Evolutionary conservation across 2,797 vertebrate species (phyloP), one percentile per base, ranked within the genome.

Genomic region (Artibeus jamaicensis): DNA sequence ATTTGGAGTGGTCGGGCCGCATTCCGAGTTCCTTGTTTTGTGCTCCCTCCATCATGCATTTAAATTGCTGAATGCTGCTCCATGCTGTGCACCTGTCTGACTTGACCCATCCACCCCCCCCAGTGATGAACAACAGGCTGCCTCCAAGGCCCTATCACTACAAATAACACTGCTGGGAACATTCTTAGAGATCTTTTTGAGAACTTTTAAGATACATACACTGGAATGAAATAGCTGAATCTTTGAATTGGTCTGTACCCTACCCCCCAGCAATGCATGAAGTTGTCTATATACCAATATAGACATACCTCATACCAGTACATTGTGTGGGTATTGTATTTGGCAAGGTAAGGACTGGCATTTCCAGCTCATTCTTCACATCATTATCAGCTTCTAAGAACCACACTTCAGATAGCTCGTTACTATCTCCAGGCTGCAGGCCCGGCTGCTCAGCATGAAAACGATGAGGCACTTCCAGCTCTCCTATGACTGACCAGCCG

Each of bases 401-500:
- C 26, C 53, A 11, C 22, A 46, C 65, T 29, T 91, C 42, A 48
- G 32, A 22, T 32, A 55, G 26, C 21, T 70, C 53, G 48, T 55
- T 42, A 76, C 21, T 26, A 12, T 6, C 3, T 32, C 6, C 6
- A 50, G 3, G 29, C 37, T 68, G 19, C 21, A 59, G 42, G 8
- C 26, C 48, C 71, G 21, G 46, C 5, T 62, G 21, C 14, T 81
- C 44, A 39, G 26, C 34, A 4, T 81, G 48, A 29, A 78, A 9
- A 14, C 15, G 14, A 6, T 14, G n/a, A 14, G 53, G 9, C 26
- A 44, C 14, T 7, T 6, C n/a, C 39, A 37, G 19, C 29, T 53
- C 29, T 46, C 10, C 6, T 55, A 5, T 0, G 12, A 50, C 11
- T 0, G 16, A n/a, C 19, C 53, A 42, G 18, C 12, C 0, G 3